A percentile compares a stretch with the other conserved stretches of the same genome.
Conservation (phyloP, 2,888 invertebrate species). For the Drosophila nr. fundita region DNA sequence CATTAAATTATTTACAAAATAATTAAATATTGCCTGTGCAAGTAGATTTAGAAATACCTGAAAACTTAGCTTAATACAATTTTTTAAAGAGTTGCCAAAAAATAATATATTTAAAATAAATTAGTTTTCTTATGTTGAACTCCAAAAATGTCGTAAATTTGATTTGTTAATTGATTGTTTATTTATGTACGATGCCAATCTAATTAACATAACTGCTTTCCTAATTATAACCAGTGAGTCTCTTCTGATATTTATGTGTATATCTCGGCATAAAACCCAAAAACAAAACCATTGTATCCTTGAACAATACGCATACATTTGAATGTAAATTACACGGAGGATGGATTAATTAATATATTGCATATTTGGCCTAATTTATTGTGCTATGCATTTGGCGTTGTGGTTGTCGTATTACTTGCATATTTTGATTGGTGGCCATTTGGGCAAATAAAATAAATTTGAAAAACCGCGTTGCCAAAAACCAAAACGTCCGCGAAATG, state of each 20-base stretch:
- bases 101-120: neutral
- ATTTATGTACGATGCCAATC: constrained; percentile 4
- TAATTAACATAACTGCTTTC: constrained; percentile 39
- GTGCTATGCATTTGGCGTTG: constrained; percentile 26
- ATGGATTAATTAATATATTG: constrained; percentile 49
- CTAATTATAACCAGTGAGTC: constrained; percentile 42
- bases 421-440: constrained; percentile 58
- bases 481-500: constrained; percentile 57
- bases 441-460: constrained; percentile 47
- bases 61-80: neutral
- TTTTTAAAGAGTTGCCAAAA: neutral
- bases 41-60: neutral
- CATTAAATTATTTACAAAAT: neutral
- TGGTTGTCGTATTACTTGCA: constrained; percentile 30
- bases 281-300: constrained; percentile 37
- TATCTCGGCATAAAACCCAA: constrained; percentile 34
- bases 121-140: neutral
- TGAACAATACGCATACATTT: constrained; percentile 27
- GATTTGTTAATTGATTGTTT: neutral
- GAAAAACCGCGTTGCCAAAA: constrained; percentile 21
- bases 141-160: neutral
- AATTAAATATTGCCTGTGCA: neutral
- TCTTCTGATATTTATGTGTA: constrained; percentile 23
- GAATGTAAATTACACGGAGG: constrained; percentile 53
- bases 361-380: constrained; percentile 51